Evolutionary conservation across 2,113 vertebrate genomes (phyloP).

Genomic region (Solenodon paradoxus): DNA sequence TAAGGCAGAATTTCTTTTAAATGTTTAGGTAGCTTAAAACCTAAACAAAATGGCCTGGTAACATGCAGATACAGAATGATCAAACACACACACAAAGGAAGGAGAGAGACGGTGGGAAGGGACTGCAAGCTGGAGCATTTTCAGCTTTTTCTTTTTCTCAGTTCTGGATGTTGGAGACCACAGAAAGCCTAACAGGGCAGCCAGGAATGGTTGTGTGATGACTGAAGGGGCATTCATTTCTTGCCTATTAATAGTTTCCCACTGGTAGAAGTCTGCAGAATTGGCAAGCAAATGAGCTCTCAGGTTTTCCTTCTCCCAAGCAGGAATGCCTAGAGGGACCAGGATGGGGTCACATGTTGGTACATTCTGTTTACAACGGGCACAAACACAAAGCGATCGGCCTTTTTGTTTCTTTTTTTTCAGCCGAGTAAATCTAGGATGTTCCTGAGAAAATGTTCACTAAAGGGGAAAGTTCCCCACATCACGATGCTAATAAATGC

Average conservation of each 20-base stretch:
- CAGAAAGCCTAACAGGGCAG: background rate
- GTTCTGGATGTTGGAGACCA: background rate
- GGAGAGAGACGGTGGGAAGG: background rate
- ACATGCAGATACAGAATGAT: background rate
- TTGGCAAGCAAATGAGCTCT: conserved; percentile 32
- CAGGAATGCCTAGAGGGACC: background rate
- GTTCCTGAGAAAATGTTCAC: background rate
- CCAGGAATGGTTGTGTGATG: conserved; percentile 41
- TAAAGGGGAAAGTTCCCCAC: background rate
- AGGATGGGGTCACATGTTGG: background rate
- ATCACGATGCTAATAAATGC: background rate
- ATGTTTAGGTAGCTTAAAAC: background rate
- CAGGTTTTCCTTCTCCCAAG: conserved; percentile 21
- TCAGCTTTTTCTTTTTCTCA: background rate
- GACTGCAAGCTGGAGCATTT: background rate
- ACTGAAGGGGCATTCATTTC: conserved; percentile 36
- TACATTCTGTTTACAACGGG: background rate
- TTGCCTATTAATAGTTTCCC: conserved; percentile 70
- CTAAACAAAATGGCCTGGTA: background rate
- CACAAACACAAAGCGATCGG: background rate
- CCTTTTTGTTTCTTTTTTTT: background rate
- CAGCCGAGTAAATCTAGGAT: background rate
- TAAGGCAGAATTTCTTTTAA: conserved; percentile 56
- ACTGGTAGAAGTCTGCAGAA: background rate
- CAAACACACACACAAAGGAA: background rate